Conservation (phyloP, 2,113 vertebrate genomes). For the Microcebus jonahi region DNA sequence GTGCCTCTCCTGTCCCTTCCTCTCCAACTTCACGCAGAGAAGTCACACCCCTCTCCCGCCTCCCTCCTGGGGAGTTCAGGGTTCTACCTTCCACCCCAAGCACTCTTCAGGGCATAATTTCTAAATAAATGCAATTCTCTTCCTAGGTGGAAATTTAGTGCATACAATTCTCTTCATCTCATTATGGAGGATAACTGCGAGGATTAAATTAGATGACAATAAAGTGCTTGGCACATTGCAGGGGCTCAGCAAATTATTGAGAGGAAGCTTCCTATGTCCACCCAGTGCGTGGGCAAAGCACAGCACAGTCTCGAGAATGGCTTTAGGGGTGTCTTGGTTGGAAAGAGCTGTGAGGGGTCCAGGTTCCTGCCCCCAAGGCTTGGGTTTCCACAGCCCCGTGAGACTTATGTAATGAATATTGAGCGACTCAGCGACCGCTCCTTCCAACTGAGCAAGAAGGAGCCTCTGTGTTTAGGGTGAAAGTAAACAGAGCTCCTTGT, state of each 20-base stretch:
- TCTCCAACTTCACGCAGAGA: background rate
- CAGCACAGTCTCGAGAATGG: fast-evolving
- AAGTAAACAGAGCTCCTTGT: background rate
- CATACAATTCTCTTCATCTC: background rate
- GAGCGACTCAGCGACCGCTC: too few relatives aligned
- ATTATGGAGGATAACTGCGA: background rate
- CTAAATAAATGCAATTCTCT: background rate
- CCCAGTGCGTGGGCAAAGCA: background rate
- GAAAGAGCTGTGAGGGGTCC: background rate
- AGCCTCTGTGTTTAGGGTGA: background rate
- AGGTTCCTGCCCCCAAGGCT: background rate
- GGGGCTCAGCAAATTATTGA: background rate
- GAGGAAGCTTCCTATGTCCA: too few relatives aligned
- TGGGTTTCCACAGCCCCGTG: background rate
- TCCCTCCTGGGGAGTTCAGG: background rate
- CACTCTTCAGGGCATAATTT: background rate
- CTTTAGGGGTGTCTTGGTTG: background rate
- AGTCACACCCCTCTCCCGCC: background rate
- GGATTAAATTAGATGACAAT: background rate
- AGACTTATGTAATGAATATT: background rate
- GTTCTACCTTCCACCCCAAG: background rate
- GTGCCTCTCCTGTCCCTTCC: too few relatives aligned
- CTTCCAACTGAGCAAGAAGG: background rate
- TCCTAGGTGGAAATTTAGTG: background rate
- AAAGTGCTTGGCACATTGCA: background rate